Conservation (phyloP, 2,797 vertebrate genomes). For the Austrolebias charrua region DNA sequence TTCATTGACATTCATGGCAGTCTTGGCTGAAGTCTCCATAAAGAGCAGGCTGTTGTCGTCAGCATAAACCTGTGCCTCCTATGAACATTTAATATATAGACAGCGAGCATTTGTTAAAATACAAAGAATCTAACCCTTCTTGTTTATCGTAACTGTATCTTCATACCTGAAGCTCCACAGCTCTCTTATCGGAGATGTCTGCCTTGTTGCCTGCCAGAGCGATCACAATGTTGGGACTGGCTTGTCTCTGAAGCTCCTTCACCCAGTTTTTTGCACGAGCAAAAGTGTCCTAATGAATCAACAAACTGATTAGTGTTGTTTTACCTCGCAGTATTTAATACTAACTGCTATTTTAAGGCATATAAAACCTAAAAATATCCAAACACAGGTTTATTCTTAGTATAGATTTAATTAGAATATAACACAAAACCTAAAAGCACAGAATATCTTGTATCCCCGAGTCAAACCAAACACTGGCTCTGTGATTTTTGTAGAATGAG, state of each 20-base stretch:
- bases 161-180: conserved; percentile 94
- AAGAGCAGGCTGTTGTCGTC: conserved; percentile 99
- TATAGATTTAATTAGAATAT: no score
- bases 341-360: neutral
- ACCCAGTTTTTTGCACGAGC: conserved; percentile 99
- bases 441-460: neutral
- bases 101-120: neutral
- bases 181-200: conserved; percentile 95
- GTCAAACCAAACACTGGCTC: neutral
- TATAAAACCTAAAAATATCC: neutral
- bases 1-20: conserved; percentile 98
- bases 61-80: conserved; percentile 98
- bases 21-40: conserved; percentile 99
- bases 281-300: conserved; percentile 87
- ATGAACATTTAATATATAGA: conserved; percentile 6
- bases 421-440: no score
- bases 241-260: conserved; percentile 99
- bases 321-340: neutral
- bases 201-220: conserved; percentile 99
- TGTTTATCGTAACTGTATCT: neutral
- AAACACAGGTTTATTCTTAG: neutral
- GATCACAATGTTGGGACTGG: conserved; percentile 99
- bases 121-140: no score
- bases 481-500: no score
- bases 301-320: conserved; percentile 11